These are phyloP conservation scores for Varanus salvator DNA, from an alignment of 2,113 vertebrate genomes.

Conservation along the genomic window DNA sequence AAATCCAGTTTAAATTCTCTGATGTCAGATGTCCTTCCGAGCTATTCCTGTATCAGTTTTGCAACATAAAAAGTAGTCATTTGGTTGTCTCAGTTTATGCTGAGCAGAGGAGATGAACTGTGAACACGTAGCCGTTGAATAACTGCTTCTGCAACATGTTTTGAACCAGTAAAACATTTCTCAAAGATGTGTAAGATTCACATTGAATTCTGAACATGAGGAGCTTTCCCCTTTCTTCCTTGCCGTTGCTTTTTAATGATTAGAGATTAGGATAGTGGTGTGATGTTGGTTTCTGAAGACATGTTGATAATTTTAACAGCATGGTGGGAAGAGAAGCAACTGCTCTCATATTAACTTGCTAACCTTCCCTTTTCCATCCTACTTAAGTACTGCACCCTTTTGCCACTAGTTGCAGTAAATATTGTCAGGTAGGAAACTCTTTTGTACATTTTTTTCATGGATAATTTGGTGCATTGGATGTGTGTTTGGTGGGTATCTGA, in stretches of 20 bases:
- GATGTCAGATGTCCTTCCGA: constrained; percentile 56
- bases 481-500: neutral
- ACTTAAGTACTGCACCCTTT: neutral
- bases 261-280: neutral
- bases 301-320: neutral
- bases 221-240: constrained; percentile 29
- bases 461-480: neutral
- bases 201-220: constrained; percentile 57
- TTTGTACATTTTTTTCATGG: neutral
- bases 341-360: neutral
- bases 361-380: neutral
- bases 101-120: constrained; percentile 25
- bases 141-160: neutral
- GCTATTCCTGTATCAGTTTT: constrained; percentile 54
- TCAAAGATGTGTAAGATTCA: constrained; percentile 43
- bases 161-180: constrained; percentile 21
- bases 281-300: neutral
- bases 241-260: constrained; percentile 4
- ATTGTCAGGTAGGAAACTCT: neutral
- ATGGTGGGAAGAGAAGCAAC: neutral
- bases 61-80: constrained; percentile 31
- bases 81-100: constrained; percentile 24
- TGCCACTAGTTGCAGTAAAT: neutral
- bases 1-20: constrained; percentile 65
- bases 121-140: neutral